These are phyloP conservation scores for Eulemur rufifrons DNA, from an alignment of 2,113 vertebrate genomes.

Conservation along the genomic window DNA sequence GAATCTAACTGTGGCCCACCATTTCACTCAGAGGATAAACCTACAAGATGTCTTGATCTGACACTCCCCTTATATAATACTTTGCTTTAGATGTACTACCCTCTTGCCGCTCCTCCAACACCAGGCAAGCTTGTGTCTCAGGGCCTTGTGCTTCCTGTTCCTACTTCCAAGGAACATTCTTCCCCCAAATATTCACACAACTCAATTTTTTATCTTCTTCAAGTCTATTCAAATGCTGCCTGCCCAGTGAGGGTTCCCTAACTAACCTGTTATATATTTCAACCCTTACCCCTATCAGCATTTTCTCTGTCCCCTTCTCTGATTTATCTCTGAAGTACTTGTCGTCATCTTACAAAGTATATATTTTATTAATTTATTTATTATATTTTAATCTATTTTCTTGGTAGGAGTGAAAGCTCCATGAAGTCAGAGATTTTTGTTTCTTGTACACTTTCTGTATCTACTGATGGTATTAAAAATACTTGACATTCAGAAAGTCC, in stretches of 20 bases:
- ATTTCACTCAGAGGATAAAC: neutral
- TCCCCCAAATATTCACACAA: neutral
- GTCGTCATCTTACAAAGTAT: neutral
- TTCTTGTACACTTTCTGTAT: neutral
- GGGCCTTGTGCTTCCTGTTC: neutral
- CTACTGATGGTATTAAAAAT: neutral
- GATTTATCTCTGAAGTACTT: neutral
- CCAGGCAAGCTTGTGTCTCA: neutral
- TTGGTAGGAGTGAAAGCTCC: neutral
- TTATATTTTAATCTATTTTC: neutral
- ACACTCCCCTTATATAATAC: neutral
- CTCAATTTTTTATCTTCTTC: neutral
- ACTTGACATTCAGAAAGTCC: neutral
- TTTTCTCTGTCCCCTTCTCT: neutral
- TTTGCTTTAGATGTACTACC: neutral
- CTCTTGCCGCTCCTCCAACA: neutral
- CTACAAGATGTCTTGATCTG: neutral
- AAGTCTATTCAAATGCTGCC: neutral
- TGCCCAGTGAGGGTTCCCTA: neutral
- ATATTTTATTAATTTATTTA: neutral
- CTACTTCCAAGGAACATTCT: neutral
- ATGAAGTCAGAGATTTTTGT: neutral
- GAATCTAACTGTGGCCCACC: neutral
- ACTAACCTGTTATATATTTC: neutral
- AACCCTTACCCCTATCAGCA: neutral